Evolutionary conservation across 2,888 invertebrate genomes (phyloP), one percentile per base, ranked within the genome.

Genomic region (Allophyes oxyacanthae): DNA sequence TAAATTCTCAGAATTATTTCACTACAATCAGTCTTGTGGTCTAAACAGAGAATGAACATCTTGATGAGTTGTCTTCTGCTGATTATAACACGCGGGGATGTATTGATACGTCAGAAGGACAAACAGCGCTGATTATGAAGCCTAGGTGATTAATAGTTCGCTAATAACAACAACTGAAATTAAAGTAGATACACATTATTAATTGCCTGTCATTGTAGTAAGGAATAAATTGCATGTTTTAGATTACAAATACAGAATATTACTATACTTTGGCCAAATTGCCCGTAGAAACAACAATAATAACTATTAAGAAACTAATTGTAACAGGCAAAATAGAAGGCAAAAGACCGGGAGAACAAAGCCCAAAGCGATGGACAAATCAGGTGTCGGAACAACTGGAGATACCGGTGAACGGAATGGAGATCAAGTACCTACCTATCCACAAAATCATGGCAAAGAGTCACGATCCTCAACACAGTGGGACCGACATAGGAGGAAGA

Each of bases 71-170:
- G 55, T 71, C 67, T 71, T 53, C 48, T 43, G 38, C 8, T 60
- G 44, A 51, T 66, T 56, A 45, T 40, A 41, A 64, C 36, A 46
- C 58, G 57, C 28, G n/a, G 44, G 40, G 40, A 43, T 44, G 41
- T 62, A 71, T 61, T 51, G 42, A 67, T 44, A 33, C 13, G 44
- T 57, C 20, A n/a, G 40, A 38, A 56, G 37, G 40, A 63, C 50
- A 63, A 70, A 61, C 57, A 43, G 14, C 30, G 14, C 55, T 74
- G 60, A 74, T 72, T 63, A 70, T 54, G 51, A 64, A 42, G 36
- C 37, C 11, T 26, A 11, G 2, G n/a, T 75, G 66, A 74, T 66
- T 51, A 63, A 71, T 74, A 34, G 59, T 46, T 40, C 10, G 11
- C 33, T 55, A 66, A 74, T 71, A 60, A 60, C 32, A 45, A 55